These are phyloP conservation scores for Ceratitis capitata DNA, from an alignment of 1,140 invertebrate genomes.

Conservation along the genomic window DNA sequence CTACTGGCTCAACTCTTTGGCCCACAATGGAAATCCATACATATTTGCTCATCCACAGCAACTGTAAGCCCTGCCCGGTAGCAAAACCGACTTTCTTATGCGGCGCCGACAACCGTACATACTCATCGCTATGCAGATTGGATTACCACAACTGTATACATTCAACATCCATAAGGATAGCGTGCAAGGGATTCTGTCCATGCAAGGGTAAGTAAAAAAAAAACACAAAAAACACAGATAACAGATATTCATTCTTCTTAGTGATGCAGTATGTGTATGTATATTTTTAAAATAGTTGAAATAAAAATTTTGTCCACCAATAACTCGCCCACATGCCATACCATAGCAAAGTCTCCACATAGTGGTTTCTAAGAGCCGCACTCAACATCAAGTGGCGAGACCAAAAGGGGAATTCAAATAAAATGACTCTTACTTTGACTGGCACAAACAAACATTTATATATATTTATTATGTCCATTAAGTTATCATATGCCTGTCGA, in stretches of 20 bases:
- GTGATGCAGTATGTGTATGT: too few relatives aligned
- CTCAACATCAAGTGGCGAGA: background rate
- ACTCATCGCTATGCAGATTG: conserved; percentile 87
- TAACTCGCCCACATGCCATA: too few relatives aligned
- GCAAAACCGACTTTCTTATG: conserved; percentile 84
- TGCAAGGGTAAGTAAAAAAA: conserved; percentile 71
- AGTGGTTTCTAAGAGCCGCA: background rate
- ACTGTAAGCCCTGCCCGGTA: conserved; percentile 83
- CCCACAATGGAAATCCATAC: background rate
- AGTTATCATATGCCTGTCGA: background rate
- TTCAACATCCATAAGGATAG: conserved; percentile 75
- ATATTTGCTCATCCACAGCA: conserved; percentile 59
- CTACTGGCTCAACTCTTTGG: background rate
- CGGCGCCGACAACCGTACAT: conserved; percentile 91
- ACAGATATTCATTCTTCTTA: too few relatives aligned
- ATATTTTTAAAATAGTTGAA: too few relatives aligned
- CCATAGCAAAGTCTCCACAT: background rate
- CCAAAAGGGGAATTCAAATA: background rate
- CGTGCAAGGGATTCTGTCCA: conserved; percentile 90
- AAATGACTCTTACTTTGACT: background rate
- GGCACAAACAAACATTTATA: background rate
- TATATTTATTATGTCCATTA: background rate
- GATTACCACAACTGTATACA: conserved; percentile 94
- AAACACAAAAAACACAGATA: background rate
- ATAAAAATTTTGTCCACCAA: background rate